A percentile compares a stretch with the other conserved stretches of the same genome.
phyloP scores from a whole-genome alignment of 1,140 invertebrate genomes.

The Diprion similis region DNA sequence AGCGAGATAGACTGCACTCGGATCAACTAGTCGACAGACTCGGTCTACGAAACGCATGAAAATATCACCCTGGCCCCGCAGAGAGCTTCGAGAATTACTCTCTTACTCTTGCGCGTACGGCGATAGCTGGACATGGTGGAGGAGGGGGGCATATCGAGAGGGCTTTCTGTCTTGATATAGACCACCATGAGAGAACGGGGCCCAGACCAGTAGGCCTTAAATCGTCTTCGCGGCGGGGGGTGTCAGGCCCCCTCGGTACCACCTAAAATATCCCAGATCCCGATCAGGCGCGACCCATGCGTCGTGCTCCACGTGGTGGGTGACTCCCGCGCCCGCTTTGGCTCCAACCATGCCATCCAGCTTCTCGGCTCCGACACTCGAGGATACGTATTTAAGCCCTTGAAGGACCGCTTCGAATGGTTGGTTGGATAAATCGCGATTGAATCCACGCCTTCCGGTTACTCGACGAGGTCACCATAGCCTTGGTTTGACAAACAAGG shows the following conservation, averaged over 20 bases:
- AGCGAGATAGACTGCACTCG: no score
- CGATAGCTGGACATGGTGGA: not conserved
- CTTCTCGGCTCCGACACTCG: not conserved
- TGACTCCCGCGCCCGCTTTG: slow-evolving; percentile 5
- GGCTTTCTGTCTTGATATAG: slow-evolving; percentile 48
- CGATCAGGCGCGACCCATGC: slow-evolving; percentile 35
- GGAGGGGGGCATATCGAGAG: slow-evolving; percentile 34
- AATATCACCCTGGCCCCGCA: no score
- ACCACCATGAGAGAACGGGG: slow-evolving; percentile 48
- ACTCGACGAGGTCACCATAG: no score
- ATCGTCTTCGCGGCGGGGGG: slow-evolving; percentile 50
- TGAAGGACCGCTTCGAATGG: not conserved
- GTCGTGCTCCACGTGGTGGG: slow-evolving; percentile 18
- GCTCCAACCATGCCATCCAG: not conserved
- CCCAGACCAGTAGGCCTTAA: slow-evolving; percentile 46
- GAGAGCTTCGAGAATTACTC: no score
- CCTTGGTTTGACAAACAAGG: no score
- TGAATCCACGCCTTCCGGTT: not conserved
- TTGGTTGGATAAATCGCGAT: not conserved
- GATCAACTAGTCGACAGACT: no score
- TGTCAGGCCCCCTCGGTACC: slow-evolving; percentile 36
- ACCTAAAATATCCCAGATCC: slow-evolving; percentile 45
- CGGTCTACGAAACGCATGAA: no score
- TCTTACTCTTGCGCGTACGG: no score
- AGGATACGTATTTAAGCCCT: not conserved